Conservation (phyloP, 2,797 vertebrate species). For the Austrolebias charrua region DNA sequence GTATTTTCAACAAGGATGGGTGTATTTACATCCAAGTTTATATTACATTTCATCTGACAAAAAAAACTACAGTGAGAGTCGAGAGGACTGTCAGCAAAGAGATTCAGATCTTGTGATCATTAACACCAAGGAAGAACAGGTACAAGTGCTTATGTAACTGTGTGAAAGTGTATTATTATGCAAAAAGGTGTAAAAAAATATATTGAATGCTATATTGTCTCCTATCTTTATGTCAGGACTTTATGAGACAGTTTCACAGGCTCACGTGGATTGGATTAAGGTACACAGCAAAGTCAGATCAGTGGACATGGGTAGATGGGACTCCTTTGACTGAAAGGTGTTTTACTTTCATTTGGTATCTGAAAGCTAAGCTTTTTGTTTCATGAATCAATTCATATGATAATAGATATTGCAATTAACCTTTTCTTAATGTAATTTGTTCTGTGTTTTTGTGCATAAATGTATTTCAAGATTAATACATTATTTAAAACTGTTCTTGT, state of each 20-base stretch:
- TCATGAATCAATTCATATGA: no score
- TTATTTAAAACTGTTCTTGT: no score
- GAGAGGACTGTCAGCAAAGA: constrained; percentile 23
- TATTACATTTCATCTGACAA: constrained; percentile 10
- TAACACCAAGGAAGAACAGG: constrained; percentile 44
- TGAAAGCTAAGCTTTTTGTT: no score
- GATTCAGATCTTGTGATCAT: constrained; percentile 46
- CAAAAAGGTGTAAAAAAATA: not conserved
- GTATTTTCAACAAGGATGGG: constrained; percentile 12
- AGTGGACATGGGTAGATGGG: constrained; percentile 56
- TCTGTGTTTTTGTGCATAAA: not conserved
- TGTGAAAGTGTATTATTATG: no score
- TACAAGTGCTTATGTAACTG: not conserved
- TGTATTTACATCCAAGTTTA: constrained; percentile 24
- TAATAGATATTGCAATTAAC: not conserved
- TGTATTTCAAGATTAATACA: no score
- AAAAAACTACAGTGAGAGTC: constrained; percentile 29
- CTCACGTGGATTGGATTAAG: constrained; percentile 48
- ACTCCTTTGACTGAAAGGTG: constrained; percentile 29
- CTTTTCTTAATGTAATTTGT: not conserved
- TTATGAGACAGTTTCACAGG: constrained; percentile 15
- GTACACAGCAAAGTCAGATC: fast-evolving
- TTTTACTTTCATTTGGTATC: not conserved
- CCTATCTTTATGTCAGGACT: constrained; percentile 21
- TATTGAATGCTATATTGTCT: no score